These are phyloP conservation scores for Agrotis exclamationis DNA, from an alignment of 2,888 invertebrate species.

Conservation along the genomic window DNA sequence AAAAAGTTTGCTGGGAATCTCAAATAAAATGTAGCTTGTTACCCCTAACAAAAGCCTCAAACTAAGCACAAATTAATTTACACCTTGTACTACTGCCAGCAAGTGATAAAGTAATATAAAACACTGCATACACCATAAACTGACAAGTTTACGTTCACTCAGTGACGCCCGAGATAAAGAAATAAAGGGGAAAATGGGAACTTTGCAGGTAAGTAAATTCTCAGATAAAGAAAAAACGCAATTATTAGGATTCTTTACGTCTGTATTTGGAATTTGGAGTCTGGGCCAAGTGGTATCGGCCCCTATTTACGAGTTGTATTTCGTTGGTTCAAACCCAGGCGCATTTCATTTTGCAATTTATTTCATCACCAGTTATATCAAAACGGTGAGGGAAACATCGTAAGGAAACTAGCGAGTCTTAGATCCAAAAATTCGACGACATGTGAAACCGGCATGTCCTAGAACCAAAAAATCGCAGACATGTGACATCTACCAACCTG, in stretches of 20 bases:
- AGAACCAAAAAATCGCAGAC: too few species aligned
- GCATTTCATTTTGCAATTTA: too few species aligned
- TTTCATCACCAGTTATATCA: too few species aligned
- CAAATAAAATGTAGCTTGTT: background rate
- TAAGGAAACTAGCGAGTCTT: too few species aligned
- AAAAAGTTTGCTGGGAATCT: too few species aligned
- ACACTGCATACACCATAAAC: conserved; percentile 27
- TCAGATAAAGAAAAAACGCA: conserved; percentile 39
- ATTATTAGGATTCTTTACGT: conserved; percentile 44
- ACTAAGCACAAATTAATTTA: conserved; percentile 22
- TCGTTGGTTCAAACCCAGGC: too few species aligned
- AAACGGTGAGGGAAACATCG: too few species aligned
- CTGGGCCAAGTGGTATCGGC: too few species aligned
- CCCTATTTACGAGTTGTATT: too few species aligned
- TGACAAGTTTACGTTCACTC: conserved; percentile 29
- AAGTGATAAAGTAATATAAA: conserved; percentile 25
- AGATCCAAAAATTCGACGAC: too few species aligned
- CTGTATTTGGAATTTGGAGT: background rate
- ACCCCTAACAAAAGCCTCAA: background rate
- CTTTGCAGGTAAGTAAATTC: conserved; percentile 37
- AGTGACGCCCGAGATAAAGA: conserved; percentile 27
- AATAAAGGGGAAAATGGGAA: conserved; percentile 8
- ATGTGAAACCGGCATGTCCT: too few species aligned
- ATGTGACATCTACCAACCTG: too few species aligned
- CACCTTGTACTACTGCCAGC: background rate